Evolutionary conservation across 2,113 vertebrate genomes (phyloP).

Genomic region (Notarius lentiginosus): DNA sequence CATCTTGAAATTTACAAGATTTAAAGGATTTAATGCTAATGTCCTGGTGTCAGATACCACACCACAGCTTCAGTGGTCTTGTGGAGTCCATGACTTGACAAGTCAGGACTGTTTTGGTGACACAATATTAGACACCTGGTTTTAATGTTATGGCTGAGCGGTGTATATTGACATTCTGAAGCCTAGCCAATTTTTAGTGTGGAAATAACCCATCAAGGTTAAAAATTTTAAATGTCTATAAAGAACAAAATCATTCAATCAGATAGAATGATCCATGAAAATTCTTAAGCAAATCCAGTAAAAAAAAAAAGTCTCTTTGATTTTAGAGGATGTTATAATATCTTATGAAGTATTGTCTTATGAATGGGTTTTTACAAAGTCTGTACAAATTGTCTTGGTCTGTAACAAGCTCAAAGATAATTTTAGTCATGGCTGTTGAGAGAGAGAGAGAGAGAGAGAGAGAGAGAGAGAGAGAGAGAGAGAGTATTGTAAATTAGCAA

Average conservation of each 20-base stretch:
- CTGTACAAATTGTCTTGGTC: slow-evolving; percentile 3
- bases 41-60: too few species aligned
- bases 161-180: neutral
- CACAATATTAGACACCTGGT: too few species aligned
- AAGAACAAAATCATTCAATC: neutral
- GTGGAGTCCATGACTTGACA: too few species aligned
- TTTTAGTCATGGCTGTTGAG: neutral
- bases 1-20: too few species aligned
- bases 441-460: neutral
- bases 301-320: neutral
- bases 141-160: too few species aligned
- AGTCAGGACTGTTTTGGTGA: too few species aligned
- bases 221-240: neutral
- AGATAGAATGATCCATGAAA: neutral
- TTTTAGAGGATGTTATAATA: neutral
- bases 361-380: slow-evolving; percentile 22
- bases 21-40: too few species aligned
- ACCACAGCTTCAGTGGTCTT: too few species aligned
- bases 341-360: neutral
- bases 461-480: neutral
- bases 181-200: neutral
- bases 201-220: neutral
- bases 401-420: neutral
- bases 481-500: neutral
- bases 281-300: neutral